These are phyloP conservation scores for Vipera ursinii DNA, from an alignment of 2,797 vertebrate genomes.

Conservation along the genomic window DNA sequence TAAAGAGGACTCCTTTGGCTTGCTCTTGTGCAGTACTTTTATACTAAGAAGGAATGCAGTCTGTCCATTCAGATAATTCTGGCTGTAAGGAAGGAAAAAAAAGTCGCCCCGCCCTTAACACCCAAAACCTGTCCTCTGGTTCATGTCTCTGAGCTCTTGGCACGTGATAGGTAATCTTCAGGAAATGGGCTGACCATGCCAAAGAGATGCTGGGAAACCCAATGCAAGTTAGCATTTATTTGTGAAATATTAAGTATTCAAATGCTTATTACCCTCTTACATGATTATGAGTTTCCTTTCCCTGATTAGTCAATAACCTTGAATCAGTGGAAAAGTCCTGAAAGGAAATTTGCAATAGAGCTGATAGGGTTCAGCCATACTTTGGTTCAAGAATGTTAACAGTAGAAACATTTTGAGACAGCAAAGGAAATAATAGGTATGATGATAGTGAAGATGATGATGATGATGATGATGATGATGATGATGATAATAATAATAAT, in stretches of 20 bases:
- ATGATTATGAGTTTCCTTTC: background rate
- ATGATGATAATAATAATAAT: background rate
- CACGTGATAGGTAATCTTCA: background rate
- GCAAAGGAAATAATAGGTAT: background rate
- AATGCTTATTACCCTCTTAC: background rate
- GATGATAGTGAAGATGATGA: background rate
- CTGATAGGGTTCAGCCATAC: background rate
- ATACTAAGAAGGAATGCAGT: background rate
- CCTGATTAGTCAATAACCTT: background rate
- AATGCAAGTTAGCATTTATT: background rate
- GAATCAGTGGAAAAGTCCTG: background rate
- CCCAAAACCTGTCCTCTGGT: background rate
- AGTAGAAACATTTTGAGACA: background rate
- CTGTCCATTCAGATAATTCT: background rate
- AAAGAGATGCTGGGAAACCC: background rate
- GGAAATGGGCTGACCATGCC: background rate
- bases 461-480: background rate
- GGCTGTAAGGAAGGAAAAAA: background rate
- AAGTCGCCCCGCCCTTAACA: constrained; percentile 21
- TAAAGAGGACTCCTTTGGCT: background rate
- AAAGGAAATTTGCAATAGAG: background rate
- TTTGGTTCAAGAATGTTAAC: background rate
- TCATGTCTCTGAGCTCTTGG: background rate
- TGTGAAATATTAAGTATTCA: background rate
- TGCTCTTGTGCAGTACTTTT: constrained; percentile 6